These are phyloP conservation scores for Leuciscus idus DNA, from an alignment of 2,113 vertebrate species.

Conservation along the genomic window DNA sequence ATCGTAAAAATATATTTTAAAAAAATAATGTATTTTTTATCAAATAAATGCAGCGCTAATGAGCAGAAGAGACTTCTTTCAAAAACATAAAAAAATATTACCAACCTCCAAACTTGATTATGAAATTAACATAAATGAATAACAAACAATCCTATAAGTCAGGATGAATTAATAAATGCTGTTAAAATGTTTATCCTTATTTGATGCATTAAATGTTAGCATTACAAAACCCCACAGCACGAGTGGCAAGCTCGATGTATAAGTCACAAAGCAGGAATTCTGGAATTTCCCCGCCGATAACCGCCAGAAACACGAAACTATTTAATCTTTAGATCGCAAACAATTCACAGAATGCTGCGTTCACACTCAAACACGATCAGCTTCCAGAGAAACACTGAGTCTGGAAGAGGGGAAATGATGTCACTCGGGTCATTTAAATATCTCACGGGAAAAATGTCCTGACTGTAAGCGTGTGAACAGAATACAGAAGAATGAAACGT, in stretches of 20 bases:
- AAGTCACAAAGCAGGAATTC: neutral
- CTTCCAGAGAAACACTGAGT: neutral
- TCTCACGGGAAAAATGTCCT: neutral
- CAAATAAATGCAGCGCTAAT: too few relatives aligned
- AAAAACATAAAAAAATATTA: too few relatives aligned
- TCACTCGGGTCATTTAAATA: neutral
- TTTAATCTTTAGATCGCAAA: conserved; percentile 64
- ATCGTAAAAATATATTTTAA: too few relatives aligned
- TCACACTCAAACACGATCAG: neutral
- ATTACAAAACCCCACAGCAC: too few relatives aligned
- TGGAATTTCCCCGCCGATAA: conserved; percentile 52
- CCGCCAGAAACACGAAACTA: conserved; percentile 61
- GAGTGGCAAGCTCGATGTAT: neutral
- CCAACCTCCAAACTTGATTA: too few relatives aligned
- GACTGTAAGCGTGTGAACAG: neutral
- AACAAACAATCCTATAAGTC: too few relatives aligned
- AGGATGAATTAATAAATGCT: too few relatives aligned
- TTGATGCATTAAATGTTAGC: too few relatives aligned
- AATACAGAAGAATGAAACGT: neutral
- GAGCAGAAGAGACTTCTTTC: too few relatives aligned
- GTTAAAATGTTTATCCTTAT: too few relatives aligned
- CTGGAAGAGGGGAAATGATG: neutral
- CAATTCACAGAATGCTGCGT: neutral
- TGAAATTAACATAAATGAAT: too few relatives aligned
- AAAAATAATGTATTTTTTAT: too few relatives aligned